Evolutionary conservation across 2,797 vertebrate species (phyloP).

Genomic region (Thamnophis elegans): DNA sequence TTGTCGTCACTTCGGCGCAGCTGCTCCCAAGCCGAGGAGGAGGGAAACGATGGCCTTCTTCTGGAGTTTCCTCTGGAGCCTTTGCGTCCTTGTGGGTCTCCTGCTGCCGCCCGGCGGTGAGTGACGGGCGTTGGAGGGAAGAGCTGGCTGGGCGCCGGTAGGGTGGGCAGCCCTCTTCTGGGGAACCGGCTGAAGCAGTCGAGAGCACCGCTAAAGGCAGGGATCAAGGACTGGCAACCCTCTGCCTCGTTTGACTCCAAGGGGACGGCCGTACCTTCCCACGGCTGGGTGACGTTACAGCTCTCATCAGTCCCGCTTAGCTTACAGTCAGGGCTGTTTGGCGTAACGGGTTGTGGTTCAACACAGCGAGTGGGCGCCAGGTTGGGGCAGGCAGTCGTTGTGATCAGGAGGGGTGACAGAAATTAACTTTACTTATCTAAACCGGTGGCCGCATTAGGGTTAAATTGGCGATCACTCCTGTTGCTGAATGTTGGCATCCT

Average conservation of each 20-base stretch:
- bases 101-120: constrained; percentile 3
- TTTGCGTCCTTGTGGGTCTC: background rate
- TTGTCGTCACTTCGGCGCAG: background rate
- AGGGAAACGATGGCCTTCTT: background rate
- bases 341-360: background rate
- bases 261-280: background rate
- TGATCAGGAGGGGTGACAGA: background rate
- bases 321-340: background rate
- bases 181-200: background rate
- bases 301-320: background rate
- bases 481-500: background rate
- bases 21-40: too few relatives aligned
- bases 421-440: background rate
- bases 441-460: background rate
- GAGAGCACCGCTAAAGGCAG: background rate
- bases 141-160: background rate
- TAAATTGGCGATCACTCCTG: background rate
- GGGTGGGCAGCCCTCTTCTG: background rate
- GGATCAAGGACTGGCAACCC: background rate
- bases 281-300: background rate
- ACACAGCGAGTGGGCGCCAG: background rate
- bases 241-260: background rate
- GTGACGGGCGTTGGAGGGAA: background rate
- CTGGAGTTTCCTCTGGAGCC: background rate
- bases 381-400: background rate